Conservation (phyloP, 2,888 invertebrate species). For the Crepidodera aurea region DNA sequence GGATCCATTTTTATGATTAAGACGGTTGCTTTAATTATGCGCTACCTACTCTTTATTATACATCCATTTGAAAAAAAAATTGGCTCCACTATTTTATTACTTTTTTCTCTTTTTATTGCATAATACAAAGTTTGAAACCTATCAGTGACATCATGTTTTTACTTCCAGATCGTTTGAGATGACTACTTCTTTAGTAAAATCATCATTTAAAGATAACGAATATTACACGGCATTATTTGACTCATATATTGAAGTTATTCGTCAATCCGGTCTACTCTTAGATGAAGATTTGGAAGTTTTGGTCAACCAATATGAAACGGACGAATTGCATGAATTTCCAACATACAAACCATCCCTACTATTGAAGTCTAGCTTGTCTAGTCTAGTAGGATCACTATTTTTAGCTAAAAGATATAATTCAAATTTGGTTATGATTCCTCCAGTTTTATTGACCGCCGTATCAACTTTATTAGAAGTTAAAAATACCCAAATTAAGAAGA, state of each 20-base stretch:
- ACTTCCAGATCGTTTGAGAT: background rate
- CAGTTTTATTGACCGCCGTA: constrained; percentile 26
- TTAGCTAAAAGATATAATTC: constrained; percentile 35
- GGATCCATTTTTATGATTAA: no score
- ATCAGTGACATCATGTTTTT: no score
- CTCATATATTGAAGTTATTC: constrained; percentile 40
- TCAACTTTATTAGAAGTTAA: constrained; percentile 24
- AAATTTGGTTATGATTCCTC: constrained; percentile 32
- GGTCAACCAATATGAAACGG: constrained; percentile 34
- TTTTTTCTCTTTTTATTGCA: no score
- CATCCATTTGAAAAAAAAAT: no score
- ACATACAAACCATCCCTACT: constrained; percentile 29
- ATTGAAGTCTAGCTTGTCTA: constrained; percentile 32
- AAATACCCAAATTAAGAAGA: constrained; percentile 10
- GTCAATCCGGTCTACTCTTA: constrained; percentile 45
- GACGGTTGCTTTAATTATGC: no score
- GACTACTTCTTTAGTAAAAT: background rate
- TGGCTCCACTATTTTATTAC: no score
- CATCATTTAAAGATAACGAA: background rate
- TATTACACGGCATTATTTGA: constrained; percentile 37
- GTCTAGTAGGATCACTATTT: constrained; percentile 28
- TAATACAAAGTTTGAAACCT: no score
- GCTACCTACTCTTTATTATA: no score
- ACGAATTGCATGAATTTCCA: constrained; percentile 25
- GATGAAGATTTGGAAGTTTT: constrained; percentile 49